Percentiles rank a stretch among this genome's conserved stretches.
These are phyloP conservation scores for Nyctereutes procyonoides DNA, from an alignment of 2,113 vertebrate genomes.

Conservation along the genomic window DNA sequence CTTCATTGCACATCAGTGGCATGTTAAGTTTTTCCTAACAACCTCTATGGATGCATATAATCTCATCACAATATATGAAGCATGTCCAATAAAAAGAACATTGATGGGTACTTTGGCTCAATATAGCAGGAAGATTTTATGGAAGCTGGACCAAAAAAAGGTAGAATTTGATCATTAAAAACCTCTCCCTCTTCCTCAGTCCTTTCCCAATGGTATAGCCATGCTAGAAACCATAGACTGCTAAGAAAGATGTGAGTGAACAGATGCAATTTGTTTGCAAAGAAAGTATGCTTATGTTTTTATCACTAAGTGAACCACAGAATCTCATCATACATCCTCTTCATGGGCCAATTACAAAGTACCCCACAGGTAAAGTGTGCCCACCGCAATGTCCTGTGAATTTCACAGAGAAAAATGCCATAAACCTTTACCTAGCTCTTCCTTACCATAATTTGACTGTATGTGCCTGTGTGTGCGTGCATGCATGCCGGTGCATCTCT, in stretches of 20 bases:
- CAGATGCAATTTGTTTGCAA: conserved; percentile 9
- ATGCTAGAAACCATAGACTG: conserved; percentile 67
- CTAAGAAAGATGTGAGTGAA: conserved; percentile 69
- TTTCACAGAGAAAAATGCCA: not conserved
- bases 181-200: conserved; percentile 59
- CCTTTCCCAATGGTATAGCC: conserved; percentile 55
- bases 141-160: conserved; percentile 81
- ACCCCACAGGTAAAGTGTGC: not conserved
- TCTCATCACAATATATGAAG: conserved; percentile 87
- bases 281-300: conserved; percentile 29
- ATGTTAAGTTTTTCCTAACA: conserved; percentile 87
- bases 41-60: conserved; percentile 82
- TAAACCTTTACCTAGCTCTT: not conserved
- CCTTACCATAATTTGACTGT: not conserved
- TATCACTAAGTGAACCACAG: not conserved
- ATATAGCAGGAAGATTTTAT: conserved; percentile 83
- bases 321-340: not conserved
- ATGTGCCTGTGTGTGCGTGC: not conserved
- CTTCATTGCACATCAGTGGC: conserved; percentile 85
- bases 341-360: not conserved
- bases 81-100: conserved; percentile 86
- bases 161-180: conserved; percentile 82
- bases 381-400: not conserved
- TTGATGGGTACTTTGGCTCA: conserved; percentile 85
- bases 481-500: not conserved